These are phyloP conservation scores for Microctonus brassicae DNA, from an alignment of 2,888 invertebrate genomes.

Conservation along the genomic window DNA sequence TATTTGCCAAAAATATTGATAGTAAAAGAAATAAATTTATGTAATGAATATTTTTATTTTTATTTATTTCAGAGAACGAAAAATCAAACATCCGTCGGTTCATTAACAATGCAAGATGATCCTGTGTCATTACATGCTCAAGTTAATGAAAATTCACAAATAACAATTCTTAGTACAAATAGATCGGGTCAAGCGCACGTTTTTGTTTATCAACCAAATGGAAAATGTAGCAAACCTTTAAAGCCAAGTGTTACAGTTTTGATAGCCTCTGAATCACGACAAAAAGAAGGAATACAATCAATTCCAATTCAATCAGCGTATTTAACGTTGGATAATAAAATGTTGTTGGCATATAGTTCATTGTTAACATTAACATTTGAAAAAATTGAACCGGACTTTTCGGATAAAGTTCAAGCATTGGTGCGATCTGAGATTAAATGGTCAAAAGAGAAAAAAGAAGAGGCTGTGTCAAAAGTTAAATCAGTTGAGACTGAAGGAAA, in stretches of 20 bases:
- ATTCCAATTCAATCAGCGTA: slow-evolving; percentile 72
- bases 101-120: slow-evolving; percentile 80
- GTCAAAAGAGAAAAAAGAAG: slow-evolving; percentile 61
- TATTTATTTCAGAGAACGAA: slow-evolving; percentile 59
- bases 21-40: too few relatives aligned
- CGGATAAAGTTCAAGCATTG: slow-evolving; percentile 71
- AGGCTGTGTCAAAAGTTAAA: slow-evolving; percentile 67
- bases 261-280: slow-evolving; percentile 73
- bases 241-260: slow-evolving; percentile 76
- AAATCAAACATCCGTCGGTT: slow-evolving; percentile 72
- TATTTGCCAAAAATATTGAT: too few relatives aligned
- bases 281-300: slow-evolving; percentile 70
- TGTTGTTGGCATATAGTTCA: slow-evolving; percentile 61
- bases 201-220: slow-evolving; percentile 83
- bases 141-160: slow-evolving; percentile 70
- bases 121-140: slow-evolving; percentile 73
- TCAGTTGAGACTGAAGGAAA: slow-evolving; percentile 68
- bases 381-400: slow-evolving; percentile 61
- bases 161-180: slow-evolving; percentile 75
- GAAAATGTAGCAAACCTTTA: slow-evolving; percentile 76
- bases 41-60: neutral
- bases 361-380: slow-evolving; percentile 58
- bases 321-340: slow-evolving; percentile 58
- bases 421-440: slow-evolving; percentile 68
- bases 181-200: slow-evolving; percentile 84